A percentile compares a stretch with the other conserved stretches of the same genome.
These are phyloP conservation scores for Eretmocerus hayati DNA, from an alignment of 2,888 invertebrate species.

Conservation along the genomic window DNA sequence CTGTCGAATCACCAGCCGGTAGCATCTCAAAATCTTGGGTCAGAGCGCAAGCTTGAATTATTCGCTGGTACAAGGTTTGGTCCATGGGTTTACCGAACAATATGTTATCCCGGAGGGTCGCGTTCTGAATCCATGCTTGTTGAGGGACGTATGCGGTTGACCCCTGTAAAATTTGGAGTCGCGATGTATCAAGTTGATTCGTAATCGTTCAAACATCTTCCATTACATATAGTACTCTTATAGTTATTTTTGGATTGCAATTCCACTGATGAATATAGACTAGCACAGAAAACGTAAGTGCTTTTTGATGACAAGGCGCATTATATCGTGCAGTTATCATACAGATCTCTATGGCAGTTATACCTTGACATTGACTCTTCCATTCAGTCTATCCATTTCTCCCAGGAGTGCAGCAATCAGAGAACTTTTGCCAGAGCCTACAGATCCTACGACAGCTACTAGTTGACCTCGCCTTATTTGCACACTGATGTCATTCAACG, in stretches of 20 bases:
- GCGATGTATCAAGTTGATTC: slow-evolving; percentile 2
- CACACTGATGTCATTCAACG: slow-evolving; percentile 64
- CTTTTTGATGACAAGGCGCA: too few species aligned
- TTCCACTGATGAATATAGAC: too few species aligned
- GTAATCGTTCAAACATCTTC: too few species aligned
- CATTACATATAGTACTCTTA: background rate
- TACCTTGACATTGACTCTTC: slow-evolving; percentile 66
- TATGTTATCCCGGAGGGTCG: slow-evolving; percentile 87
- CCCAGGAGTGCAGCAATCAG: slow-evolving; percentile 79
- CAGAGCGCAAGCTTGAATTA: slow-evolving; percentile 86
- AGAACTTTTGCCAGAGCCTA: slow-evolving; percentile 70
- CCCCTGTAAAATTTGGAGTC: slow-evolving; percentile 42
- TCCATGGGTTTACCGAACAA: slow-evolving; percentile 76
- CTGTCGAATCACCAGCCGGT: slow-evolving; percentile 90
- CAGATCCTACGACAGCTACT: slow-evolving; percentile 59
- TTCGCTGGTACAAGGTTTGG: slow-evolving; percentile 64
- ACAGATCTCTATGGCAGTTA: too few species aligned
- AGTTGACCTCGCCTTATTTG: slow-evolving; percentile 50
- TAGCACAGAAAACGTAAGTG: background rate
- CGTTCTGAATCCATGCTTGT: slow-evolving; percentile 98
- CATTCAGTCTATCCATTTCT: slow-evolving; percentile 82
- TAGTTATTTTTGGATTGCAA: background rate
- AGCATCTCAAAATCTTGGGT: slow-evolving; percentile 87
- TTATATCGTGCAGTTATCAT: background rate
- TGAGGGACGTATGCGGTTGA: slow-evolving; percentile 80